These are phyloP conservation scores for Dorcus hopei DNA, from an alignment of 2,888 invertebrate species.

Conservation along the genomic window DNA sequence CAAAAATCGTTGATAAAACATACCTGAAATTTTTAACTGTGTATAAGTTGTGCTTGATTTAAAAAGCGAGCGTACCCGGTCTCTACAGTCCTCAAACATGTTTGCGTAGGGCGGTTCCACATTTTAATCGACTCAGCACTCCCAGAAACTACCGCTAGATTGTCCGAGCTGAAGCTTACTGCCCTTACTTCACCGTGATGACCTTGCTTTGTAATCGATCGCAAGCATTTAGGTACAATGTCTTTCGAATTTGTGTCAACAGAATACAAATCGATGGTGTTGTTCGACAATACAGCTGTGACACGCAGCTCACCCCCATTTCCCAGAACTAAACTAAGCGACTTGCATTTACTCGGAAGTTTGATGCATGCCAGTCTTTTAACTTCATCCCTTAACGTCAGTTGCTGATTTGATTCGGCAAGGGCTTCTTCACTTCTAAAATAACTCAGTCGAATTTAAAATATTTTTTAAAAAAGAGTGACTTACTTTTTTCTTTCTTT, in stretches of 20 bases:
- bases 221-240: constrained; percentile 57
- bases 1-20: constrained; percentile 73
- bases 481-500: constrained; percentile 64
- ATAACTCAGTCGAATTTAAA: constrained; percentile 4
- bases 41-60: not conserved
- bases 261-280: constrained; percentile 70
- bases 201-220: constrained; percentile 70
- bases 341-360: constrained; percentile 56
- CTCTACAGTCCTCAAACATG: constrained; percentile 61
- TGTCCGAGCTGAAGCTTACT: constrained; percentile 87
- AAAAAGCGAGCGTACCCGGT: constrained; percentile 36
- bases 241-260: constrained; percentile 52
- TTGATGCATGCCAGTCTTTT: constrained; percentile 65
- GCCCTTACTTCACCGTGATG: constrained; percentile 88
- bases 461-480: not conserved
- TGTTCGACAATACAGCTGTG: constrained; percentile 66
- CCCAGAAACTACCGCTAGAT: constrained; percentile 80
- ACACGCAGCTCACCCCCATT: constrained; percentile 69
- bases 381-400: constrained; percentile 72
- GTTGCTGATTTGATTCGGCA: constrained; percentile 23
- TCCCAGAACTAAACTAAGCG: constrained; percentile 67
- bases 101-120: constrained; percentile 80
- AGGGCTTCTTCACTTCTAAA: constrained; percentile 40
- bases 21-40: constrained; percentile 49
- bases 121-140: constrained; percentile 86